Evolutionary conservation across 1,140 invertebrate species (phyloP).

Genomic region (Tetramorium alpestre): DNA sequence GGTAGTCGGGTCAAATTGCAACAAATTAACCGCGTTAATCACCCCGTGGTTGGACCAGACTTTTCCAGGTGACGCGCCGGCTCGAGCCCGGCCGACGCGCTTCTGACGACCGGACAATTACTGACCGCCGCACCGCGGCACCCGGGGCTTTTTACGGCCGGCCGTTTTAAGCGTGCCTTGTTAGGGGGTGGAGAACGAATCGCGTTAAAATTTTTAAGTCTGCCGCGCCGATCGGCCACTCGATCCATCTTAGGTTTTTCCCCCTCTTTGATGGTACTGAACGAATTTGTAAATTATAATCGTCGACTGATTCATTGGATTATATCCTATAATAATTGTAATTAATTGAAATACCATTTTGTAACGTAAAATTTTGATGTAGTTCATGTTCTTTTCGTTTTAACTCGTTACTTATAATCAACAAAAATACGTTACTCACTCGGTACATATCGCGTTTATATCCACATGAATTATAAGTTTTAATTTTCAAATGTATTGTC

Average conservation of each 20-base stretch:
- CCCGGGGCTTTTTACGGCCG: slow-evolving; percentile 53
- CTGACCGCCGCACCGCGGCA: slow-evolving; percentile 30
- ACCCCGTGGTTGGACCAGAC: slow-evolving; percentile 62
- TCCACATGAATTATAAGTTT: slow-evolving; percentile 4
- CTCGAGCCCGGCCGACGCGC: neutral
- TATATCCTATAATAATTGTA: neutral
- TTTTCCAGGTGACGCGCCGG: slow-evolving; percentile 60
- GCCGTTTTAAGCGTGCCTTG: slow-evolving; percentile 36
- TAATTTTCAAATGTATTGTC: slow-evolving; percentile 1
- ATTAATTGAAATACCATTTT: neutral
- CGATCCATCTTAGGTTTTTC: neutral
- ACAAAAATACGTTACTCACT: neutral
- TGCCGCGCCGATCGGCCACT: neutral
- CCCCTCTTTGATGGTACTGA: neutral
- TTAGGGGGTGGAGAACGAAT: neutral
- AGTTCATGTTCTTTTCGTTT: neutral
- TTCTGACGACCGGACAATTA: slow-evolving; percentile 56
- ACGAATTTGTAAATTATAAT: neutral
- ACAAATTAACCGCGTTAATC: slow-evolving; percentile 78
- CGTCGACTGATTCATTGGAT: neutral
- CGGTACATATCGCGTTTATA: neutral
- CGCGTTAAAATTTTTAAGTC: slow-evolving; percentile 59
- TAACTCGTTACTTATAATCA: neutral
- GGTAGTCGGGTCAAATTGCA: slow-evolving; percentile 72
- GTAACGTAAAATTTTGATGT: neutral